Base-by-base conservation (phyloP, 2,797 vertebrate genomes). In the Rhyacichthys aspro region DNA sequence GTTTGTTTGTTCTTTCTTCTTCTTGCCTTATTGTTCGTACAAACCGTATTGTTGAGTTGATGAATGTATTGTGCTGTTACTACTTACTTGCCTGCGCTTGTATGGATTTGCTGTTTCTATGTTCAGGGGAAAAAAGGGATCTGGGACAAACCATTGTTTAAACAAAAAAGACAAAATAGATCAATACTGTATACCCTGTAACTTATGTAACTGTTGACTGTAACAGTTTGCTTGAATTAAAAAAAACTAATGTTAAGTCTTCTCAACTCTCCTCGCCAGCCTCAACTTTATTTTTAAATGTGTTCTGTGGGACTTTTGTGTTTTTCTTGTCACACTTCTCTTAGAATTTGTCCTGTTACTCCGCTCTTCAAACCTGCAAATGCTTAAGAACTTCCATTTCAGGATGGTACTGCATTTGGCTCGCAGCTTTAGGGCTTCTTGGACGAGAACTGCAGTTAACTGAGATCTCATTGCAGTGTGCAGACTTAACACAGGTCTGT, bases 81-180 rank as follows among this genome's bases (percentile, higher is more conserved):
- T 92, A 95, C 95, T 96, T 97, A 88, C 95, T 95, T 98, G 96
- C 96, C 94, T 98, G 96, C 95, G 92, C 95, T 94, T 94, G 92
- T 92, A 91, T 94, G 87, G 92, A 94, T 90, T 92, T 93, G 88
- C 92, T 93, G 92, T 93, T 95, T 93, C 90, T 93, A 91, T 93
- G 95, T 98, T 86, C 52, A 62, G 59, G 75, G 48, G 33, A 49
- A 8, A 18, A 28, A 47, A 32, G 63, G 43, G 41, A 23, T 5
- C 8, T 16, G 43, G 6, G 33, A 70, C 61, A 71, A 71, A 60
- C 76, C 79, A 79, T 74, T 77, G 67, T 79, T 85, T 57, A 28
- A 74, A 74, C 70, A 59, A 70, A 63, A 59, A 17, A 64, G 50
- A 77, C 70, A 81, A 72, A 76, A 68, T 93, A 92, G 87, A 91